phyloP scores from a whole-genome alignment of 1,140 invertebrate species.

The Pentalonia nigronervosa region DNA sequence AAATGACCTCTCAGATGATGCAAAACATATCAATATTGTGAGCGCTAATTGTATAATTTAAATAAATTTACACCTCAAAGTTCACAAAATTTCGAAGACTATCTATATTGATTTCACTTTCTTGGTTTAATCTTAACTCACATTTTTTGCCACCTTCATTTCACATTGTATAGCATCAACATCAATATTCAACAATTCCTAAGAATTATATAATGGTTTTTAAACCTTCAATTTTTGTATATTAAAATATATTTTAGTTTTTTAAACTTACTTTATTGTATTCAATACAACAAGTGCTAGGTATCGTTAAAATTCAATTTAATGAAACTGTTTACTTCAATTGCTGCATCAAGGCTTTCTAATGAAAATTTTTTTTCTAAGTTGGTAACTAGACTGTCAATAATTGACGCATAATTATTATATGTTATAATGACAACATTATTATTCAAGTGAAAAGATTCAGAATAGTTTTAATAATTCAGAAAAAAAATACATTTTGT shows the following conservation, averaged over 20 bases:
- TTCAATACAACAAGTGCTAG: neutral
- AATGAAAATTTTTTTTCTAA: neutral
- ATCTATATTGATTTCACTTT: too few species aligned
- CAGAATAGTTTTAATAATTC: too few species aligned
- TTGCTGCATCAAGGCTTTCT: neutral
- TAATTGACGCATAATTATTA: neutral
- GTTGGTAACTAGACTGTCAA: neutral
- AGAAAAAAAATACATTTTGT: too few species aligned
- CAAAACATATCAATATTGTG: too few species aligned
- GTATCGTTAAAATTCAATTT: neutral
- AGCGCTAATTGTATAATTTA: too few species aligned
- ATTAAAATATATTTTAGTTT: neutral
- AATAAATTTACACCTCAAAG: too few species aligned
- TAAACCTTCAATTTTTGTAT: neutral
- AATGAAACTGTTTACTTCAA: neutral
- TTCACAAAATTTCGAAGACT: too few species aligned
- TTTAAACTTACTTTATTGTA: neutral
- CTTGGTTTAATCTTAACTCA: too few species aligned
- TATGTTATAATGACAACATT: neutral
- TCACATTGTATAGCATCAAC: slow-evolving; percentile 38
- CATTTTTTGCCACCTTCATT: too few species aligned
- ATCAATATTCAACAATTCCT: neutral
- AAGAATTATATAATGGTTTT: neutral
- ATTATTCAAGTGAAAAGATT: too few species aligned
- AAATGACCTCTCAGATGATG: too few species aligned